Evolutionary conservation across 2,888 invertebrate species (phyloP), one percentile per base, ranked within the genome.

Genomic region (Mythimna vitellina): DNA sequence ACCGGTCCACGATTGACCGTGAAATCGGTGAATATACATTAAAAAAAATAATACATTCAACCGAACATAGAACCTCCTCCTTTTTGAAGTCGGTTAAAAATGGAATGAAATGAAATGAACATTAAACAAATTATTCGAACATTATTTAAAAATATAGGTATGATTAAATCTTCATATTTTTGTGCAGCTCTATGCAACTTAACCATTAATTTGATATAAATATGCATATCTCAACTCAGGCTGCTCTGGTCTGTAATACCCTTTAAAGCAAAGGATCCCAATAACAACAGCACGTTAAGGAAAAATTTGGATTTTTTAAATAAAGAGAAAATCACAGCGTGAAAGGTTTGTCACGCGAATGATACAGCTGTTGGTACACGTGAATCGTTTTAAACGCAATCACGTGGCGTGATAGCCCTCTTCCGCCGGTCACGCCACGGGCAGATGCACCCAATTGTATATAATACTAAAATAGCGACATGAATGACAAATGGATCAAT

Each of bases 361-460:
- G 56, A 49, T 76, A 56, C 78, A 66, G 66, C 78, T 78, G 76
- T 78, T 80, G 75, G 76, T 74, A 81, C 73, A 82, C 78, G 79
- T 81, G 82, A 73, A 70, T 69, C 70, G 68, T 73, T 82, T 75
- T 75, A 73, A 69, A 77, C 76, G 80, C 78, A 84, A 78, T 78
- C 76, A 81, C 76, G 71, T 68, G 72, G 67, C 76, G 70, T 89
- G 89, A 91, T 90, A 75, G 82, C 65, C 78, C 76, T 84, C 87
- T 87, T 92, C 91, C 92, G 91, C 58, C 72, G 74, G 76, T 84
- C 90, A 87, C 83, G 85, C 83, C 78, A 81, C 73, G 60, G 70
- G 60, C 74, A 79, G 81, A 73, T 84, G 81, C 87, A 85, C 76
- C 80, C 81, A 84, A 87, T 88, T 85, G 83, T 87, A 81, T 82